Base-by-base conservation (phyloP, 2,888 invertebrate species). In the Fragum sueziense region DNA sequence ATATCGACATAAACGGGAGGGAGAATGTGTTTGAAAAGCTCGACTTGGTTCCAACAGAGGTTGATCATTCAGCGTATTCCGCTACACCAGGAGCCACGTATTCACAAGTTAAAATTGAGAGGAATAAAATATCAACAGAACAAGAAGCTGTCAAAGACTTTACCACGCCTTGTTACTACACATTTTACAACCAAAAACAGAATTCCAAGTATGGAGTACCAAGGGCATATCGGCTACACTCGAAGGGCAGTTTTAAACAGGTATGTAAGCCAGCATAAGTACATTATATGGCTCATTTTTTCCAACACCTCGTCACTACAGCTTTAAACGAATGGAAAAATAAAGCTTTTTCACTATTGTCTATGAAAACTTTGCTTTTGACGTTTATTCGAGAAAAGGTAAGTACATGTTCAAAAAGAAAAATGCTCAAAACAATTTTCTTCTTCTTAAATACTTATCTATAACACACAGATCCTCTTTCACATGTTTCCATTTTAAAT, bases 1-100 rank as follows among this genome's bases (percentile, higher is more conserved):
- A 90, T 72, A 25, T 90, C 25, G 89, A 90, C 70, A 85, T 91
- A 9, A 82, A 84, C 33, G 91, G 91, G 31, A 85, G 82, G 1
- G 76, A 81, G 41, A 92, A 92, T 79, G 77, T 91, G 31, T 90
- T 89, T 70, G 89, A 90, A 73, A 89, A 89, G 0, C 71, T 90
- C 41, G 88, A 90, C 75, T 87, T 90, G 22, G 61, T 71, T 6
- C 70, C 84, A 20, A 80, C 76, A 3, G 72, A 79, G 20, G 82
- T 86, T 3, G 73, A 80, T 9, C 88, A 88, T 29, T 74, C 72
- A 1, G 54, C 70, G 37, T 86, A 84, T 74, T 74, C 85, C 14
- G 51, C 41, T 0, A 71, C 61, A 27, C 70, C 74, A 6, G 75
- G 74, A 27, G 79, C 82, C 9, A 68, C 37, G 25, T 85, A 87